Conservation (phyloP, 2,888 invertebrate species). For the Xylocampa areola region DNA sequence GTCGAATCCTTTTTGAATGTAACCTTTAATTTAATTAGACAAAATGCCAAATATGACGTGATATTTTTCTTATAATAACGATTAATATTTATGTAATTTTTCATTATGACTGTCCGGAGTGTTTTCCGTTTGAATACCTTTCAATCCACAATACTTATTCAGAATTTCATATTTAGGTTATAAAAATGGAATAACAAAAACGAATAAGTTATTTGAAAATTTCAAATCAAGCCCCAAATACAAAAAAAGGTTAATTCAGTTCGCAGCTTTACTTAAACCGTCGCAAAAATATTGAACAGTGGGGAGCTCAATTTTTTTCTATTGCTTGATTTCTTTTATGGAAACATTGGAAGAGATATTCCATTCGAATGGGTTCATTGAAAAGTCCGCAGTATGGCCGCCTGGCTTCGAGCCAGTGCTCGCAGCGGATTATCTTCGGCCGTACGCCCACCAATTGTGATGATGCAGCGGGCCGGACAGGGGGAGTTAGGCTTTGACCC, state of each 20-base stretch:
- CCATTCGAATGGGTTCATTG: constrained; percentile 87
- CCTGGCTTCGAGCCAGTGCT: constrained; percentile 83
- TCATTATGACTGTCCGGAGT: no score
- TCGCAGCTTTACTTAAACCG: constrained; percentile 31
- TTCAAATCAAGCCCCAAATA: background rate
- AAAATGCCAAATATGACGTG: no score
- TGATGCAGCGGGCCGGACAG: constrained; percentile 77
- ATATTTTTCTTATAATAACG: no score
- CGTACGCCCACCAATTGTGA: constrained; percentile 83
- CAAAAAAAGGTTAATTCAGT: constrained; percentile 24
- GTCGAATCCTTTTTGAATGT: no score
- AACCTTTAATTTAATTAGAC: no score
- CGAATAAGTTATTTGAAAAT: background rate
- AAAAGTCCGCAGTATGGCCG: constrained; percentile 88
- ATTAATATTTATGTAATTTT: no score
- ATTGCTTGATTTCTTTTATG: constrained; percentile 86
- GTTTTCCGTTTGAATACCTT: no score
- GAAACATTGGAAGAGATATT: constrained; percentile 87
- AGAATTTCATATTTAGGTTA: background rate
- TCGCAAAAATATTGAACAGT: constrained; percentile 65
- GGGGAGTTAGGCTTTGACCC: constrained; percentile 72
- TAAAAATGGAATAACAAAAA: background rate
- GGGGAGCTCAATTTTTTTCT: constrained; percentile 74
- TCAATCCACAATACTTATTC: no score
- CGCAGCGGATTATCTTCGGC: constrained; percentile 82